Evolutionary conservation across 23 tunicate genomes (phyloP).

Genomic region (Trididemnum miniatum): DNA sequence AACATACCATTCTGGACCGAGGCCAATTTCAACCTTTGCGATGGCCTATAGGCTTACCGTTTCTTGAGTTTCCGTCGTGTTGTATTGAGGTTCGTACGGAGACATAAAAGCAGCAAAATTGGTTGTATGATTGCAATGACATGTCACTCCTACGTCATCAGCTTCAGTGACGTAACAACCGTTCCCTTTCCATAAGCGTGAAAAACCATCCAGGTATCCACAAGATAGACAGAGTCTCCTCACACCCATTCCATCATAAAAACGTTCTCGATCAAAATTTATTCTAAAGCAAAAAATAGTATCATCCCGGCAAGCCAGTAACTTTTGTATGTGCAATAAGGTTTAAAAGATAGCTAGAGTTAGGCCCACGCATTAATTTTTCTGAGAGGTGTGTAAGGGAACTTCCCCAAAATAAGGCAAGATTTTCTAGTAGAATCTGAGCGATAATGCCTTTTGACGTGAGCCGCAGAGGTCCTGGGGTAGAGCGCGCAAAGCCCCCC

Average conservation of each 20-base stretch:
- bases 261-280: constrained; percentile 3
- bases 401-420: too few relatives aligned
- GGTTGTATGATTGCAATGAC: constrained; percentile 88
- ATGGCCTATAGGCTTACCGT: constrained; percentile 43
- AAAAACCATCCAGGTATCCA: constrained; percentile 47
- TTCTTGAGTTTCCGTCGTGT: constrained; percentile 53
- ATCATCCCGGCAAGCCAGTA: neutral
- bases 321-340: neutral
- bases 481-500: too few relatives aligned
- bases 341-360: too few relatives aligned
- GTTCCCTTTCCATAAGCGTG: constrained; percentile 34
- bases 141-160: constrained; percentile 64
- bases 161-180: constrained; percentile 56
- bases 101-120: constrained; percentile 92
- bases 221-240: constrained; percentile 65
- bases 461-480: too few relatives aligned
- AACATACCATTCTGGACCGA: too few relatives aligned
- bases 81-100: constrained; percentile 36
- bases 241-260: neutral
- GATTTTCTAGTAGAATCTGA: too few relatives aligned
- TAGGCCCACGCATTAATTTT: neutral
- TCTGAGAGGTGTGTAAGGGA: too few relatives aligned
- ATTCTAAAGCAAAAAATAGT: constrained; percentile 7
- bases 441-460: too few relatives aligned
- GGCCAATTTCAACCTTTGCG: too few relatives aligned